A percentile compares a stretch with the other conserved stretches of the same genome.
Evolutionary conservation across 2,888 invertebrate genomes (phyloP).

Genomic region (Drosophila pseudotakahashii): DNA sequence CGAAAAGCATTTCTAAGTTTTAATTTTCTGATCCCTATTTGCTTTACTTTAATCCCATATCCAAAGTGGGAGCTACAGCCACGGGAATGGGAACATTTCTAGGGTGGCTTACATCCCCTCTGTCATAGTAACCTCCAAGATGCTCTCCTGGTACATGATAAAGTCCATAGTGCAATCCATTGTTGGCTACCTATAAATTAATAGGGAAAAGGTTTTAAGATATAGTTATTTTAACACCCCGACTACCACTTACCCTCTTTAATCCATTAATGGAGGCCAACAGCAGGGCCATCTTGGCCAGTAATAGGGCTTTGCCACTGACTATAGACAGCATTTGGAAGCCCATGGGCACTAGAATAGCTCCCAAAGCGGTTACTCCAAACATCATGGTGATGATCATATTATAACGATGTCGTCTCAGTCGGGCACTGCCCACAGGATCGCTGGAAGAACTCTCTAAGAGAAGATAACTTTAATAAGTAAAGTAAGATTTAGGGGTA

Average conservation of each 20-base stretch:
- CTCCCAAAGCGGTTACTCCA: slow-evolving; percentile 90
- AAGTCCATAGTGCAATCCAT: slow-evolving; percentile 90
- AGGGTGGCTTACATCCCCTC: slow-evolving; percentile 81
- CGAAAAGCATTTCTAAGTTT: background rate
- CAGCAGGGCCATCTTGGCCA: slow-evolving; percentile 92
- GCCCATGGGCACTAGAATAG: slow-evolving; percentile 92
- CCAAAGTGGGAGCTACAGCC: slow-evolving; percentile 59
- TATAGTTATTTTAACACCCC: accelerated
- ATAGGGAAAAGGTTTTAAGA: too few relatives aligned
- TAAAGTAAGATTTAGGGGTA: too few relatives aligned
- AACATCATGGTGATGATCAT: slow-evolving; percentile 92
- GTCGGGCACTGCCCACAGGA: slow-evolving; percentile 78
- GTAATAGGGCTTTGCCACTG: slow-evolving; percentile 91
- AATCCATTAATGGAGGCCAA: slow-evolving; percentile 92
- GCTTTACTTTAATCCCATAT: slow-evolving; percentile 53
- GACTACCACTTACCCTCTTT: slow-evolving; percentile 86
- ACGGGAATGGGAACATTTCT: slow-evolving; percentile 76
- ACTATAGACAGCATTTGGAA: slow-evolving; percentile 93
- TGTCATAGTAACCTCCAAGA: slow-evolving; percentile 79
- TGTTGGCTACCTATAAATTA: slow-evolving; percentile 87
- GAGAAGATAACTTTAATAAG: background rate
- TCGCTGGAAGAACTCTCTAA: slow-evolving; percentile 30
- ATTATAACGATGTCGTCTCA: slow-evolving; percentile 87
- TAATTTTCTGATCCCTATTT: background rate
- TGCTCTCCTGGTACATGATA: slow-evolving; percentile 86